Percentiles rank a stretch among this genome's conserved stretches.
Conservation (phyloP, 2,797 vertebrate genomes). For the Microctenopoma lineatum region DNA sequence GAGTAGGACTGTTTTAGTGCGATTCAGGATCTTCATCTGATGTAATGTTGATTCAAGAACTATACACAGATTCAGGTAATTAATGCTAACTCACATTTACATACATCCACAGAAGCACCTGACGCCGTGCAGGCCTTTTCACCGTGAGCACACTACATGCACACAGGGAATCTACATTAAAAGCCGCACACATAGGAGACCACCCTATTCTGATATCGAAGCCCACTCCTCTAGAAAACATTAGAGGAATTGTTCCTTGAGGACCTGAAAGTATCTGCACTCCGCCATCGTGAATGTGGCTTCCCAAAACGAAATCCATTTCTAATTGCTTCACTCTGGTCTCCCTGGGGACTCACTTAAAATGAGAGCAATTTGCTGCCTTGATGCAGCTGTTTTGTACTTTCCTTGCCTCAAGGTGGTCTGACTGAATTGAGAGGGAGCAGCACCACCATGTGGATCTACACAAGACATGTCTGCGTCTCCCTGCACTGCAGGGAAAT, state of each 20-base stretch:
- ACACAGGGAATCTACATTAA: constrained; percentile 7
- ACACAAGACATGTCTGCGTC: constrained; percentile 10
- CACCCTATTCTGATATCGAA: constrained; percentile 25
- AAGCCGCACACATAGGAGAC: constrained; percentile 19
- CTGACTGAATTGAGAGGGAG: neutral
- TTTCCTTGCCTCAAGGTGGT: constrained; percentile 13
- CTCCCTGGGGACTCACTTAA: constrained; percentile 59
- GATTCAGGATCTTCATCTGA: too few relatives aligned
- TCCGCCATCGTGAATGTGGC: constrained; percentile 31
- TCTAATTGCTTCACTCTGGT: constrained; percentile 59
- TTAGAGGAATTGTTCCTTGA: constrained; percentile 58
- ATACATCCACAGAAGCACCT: neutral
- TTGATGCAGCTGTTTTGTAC: constrained; percentile 48
- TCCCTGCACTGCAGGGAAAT: constrained; percentile 54
- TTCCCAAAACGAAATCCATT: constrained; percentile 67
- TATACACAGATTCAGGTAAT: too few relatives aligned
- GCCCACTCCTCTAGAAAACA: constrained; percentile 57
- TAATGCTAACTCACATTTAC: too few relatives aligned
- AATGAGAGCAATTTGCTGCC: constrained; percentile 65
- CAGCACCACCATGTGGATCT: constrained; percentile 61
- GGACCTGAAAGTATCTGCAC: constrained; percentile 58
- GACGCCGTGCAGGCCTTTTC: neutral
- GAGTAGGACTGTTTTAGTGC: neutral
- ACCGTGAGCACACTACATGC: constrained; percentile 8
- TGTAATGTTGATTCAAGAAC: too few relatives aligned